Percentiles rank a stretch among this genome's conserved stretches.
Conservation (phyloP, 2,797 vertebrate genomes). For the Poeciliopsis presidionis region DNA sequence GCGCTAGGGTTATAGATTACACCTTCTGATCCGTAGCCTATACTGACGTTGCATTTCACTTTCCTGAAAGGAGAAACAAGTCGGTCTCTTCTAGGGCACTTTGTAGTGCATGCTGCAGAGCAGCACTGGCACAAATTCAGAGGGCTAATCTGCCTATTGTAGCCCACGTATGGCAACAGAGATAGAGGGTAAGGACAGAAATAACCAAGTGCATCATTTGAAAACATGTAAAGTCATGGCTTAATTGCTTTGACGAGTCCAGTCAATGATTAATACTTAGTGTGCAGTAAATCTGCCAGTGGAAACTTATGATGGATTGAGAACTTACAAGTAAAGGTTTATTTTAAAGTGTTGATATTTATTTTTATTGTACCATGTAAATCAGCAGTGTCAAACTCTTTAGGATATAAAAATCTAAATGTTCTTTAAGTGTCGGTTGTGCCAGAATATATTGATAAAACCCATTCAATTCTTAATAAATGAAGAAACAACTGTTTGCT, state of each 20-base stretch:
- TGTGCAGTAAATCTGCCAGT: conserved; percentile 22
- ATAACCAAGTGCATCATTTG: conserved; percentile 40
- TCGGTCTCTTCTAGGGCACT: conserved; percentile 14
- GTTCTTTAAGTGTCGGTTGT: too few species aligned
- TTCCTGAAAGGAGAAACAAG: conserved; percentile 17
- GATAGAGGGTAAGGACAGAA: conserved; percentile 49
- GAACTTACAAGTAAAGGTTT: background rate
- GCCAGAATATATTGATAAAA: too few species aligned
- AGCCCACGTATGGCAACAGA: conserved; percentile 50
- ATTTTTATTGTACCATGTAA: background rate
- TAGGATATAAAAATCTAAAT: too few species aligned
- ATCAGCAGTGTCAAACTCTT: background rate
- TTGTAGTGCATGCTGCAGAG: conserved; percentile 37
- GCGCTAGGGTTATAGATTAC: background rate
- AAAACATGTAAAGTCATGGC: conserved; percentile 29
- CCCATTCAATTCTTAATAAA: too few species aligned
- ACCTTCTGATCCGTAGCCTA: background rate
- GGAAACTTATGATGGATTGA: conserved; percentile 13
- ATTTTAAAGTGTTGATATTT: conserved; percentile 13
- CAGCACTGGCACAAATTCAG: conserved; percentile 39
- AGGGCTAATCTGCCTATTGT: conserved; percentile 45
- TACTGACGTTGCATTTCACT: background rate
- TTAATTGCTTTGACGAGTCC: conserved; percentile 44
- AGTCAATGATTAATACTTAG: conserved; percentile 29
- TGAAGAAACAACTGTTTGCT: too few species aligned